These are phyloP conservation scores for Lobophora halterata DNA, from an alignment of 2,888 invertebrate genomes.

Conservation along the genomic window DNA sequence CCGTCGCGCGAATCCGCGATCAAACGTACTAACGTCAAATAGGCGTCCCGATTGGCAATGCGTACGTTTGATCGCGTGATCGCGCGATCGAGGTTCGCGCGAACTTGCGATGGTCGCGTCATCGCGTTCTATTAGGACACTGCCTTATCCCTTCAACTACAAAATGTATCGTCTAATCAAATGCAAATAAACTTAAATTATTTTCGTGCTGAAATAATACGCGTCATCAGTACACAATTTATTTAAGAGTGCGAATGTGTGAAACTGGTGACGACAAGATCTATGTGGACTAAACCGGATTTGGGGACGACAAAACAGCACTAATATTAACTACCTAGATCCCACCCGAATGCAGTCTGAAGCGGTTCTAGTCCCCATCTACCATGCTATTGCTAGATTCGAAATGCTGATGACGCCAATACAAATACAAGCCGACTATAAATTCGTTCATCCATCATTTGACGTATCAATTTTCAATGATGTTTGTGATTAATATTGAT, in stretches of 20 bases:
- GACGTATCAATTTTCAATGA: conserved; percentile 41
- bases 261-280: conserved; percentile 9
- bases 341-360: conserved; percentile 21
- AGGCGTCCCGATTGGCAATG: too few relatives aligned
- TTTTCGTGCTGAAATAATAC: too few relatives aligned
- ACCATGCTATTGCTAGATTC: conserved; percentile 13
- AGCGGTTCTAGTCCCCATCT: conserved; percentile 17
- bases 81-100: too few relatives aligned
- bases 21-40: too few relatives aligned
- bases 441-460: conserved; percentile 41
- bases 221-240: too few relatives aligned
- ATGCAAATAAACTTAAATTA: too few relatives aligned
- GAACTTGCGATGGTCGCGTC: too few relatives aligned
- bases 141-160: too few relatives aligned
- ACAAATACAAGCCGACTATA: conserved; percentile 44
- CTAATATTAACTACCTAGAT: conserved; percentile 21
- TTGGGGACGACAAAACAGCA: conserved; percentile 27
- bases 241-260: conserved; percentile 6
- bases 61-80: too few relatives aligned
- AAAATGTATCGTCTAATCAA: too few relatives aligned
- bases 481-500: conserved; percentile 30
- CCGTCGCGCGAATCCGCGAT: too few relatives aligned
- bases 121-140: too few relatives aligned
- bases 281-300: conserved; percentile 28
- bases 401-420: conserved; percentile 29